Conservation (phyloP, 2,797 vertebrate species). For the Spondyliosoma cantharus region DNA sequence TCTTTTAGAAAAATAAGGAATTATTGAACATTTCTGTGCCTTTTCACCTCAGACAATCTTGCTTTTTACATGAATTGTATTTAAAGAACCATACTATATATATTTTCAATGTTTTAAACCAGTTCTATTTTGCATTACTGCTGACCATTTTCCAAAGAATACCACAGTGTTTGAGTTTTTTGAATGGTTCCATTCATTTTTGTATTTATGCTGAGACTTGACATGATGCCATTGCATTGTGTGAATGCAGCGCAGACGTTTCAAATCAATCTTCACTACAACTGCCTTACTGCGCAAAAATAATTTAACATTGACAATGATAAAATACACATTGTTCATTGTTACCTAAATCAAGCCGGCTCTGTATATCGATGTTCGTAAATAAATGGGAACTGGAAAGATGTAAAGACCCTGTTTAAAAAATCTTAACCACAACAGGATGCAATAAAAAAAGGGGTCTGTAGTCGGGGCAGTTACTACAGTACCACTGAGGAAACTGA, state of each 20-base stretch:
- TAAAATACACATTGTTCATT: background rate
- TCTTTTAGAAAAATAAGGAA: constrained; percentile 8
- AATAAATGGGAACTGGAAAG: constrained; percentile 6
- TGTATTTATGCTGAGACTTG: background rate
- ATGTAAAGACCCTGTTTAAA: background rate
- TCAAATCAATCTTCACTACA: constrained; percentile 1
- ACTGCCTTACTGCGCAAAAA: background rate
- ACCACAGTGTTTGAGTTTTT: background rate
- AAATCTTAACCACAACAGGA: background rate
- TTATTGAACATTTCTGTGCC: constrained; percentile 6
- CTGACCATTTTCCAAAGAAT: background rate
- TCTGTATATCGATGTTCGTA: background rate
- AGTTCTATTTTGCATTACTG: background rate
- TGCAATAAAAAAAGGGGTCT: background rate
- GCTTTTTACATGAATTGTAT: background rate
- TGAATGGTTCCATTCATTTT: background rate
- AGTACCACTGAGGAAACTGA: background rate
- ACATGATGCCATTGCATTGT: background rate
- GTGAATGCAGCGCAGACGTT: background rate
- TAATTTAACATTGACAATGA: background rate
- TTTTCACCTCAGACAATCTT: background rate
- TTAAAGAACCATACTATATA: background rate
- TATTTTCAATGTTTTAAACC: background rate
- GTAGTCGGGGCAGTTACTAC: background rate
- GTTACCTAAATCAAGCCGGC: background rate